Base-by-base conservation (phyloP, 2,113 vertebrate species). In the Myxocyprinus asiaticus region DNA sequence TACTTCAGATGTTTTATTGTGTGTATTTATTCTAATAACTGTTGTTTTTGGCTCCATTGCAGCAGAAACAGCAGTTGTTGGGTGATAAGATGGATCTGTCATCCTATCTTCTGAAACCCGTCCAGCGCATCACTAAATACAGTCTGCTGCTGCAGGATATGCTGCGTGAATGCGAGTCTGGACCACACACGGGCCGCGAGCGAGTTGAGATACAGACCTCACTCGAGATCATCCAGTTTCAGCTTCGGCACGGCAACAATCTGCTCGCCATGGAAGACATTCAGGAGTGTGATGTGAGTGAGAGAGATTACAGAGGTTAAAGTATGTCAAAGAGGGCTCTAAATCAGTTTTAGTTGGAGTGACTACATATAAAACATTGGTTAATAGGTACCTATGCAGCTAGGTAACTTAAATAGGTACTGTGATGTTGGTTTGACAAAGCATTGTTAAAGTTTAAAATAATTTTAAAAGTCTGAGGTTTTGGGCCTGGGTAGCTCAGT, bases 111-210 rank as follows among this genome's bases (percentile, higher is more conserved):
- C 86, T 94, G 86, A 94, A 93, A 83, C 92, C 92, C 0, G 90
- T 94, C 62, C 93, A 94, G 87, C 88, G 93, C 77, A 93, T 94
- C 89, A 93, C 92, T 76, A 94, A 94, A 80, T 94, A 94, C 89
- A 90, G 90, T 66, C 84, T 94, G 51, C 88, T 94, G 78, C 90
- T 94, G 53, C 92, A 91, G 83, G 93, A 94, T 85, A 87, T 93
- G 86, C 76, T 90, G 82, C 86, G 82, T 17, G 92, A 92, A 67
- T 91, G 91, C 33, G 79, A 89, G 1, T 71, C 5, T 0, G 67
- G 59, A 0, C 33, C 85, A 0, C 84, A 65, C 15, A 82, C 86
- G 66, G 74, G 42, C 66, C 85, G 80, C 22, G 90, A 92, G 88
- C 77, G 87, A 58, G 73, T 79, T 5, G 90, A 94, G 74, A 82